Base-by-base conservation (phyloP, 2,888 invertebrate genomes). In the Euphydryas editha region DNA sequence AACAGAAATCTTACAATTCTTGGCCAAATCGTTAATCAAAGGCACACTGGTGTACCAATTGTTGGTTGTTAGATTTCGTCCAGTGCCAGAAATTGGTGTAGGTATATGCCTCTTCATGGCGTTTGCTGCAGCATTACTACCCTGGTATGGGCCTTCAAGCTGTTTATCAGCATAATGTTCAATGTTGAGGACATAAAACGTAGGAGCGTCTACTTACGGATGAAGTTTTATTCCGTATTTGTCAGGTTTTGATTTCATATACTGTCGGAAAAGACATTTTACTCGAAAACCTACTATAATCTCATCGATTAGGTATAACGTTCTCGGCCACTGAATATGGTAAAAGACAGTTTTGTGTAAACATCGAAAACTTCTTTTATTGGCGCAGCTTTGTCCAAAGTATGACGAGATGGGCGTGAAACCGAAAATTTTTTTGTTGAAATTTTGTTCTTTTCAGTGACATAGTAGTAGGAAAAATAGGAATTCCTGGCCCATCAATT, bases 31-130 rank as follows among this genome's bases (percentile, higher is more conserved):
- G 37, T 69, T 61, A 11, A 70, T 62, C 68, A 79, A 62, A 13
- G 75, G 74, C 17, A 77, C 68, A 71, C 76, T 76, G 46, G 77
- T 76, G 49, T 75, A 82, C 78, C 77, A 80, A 72, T 71, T 73
- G 63, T 73, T 70, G 44, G 71, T 62, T 6, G 74, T 82, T n/a
- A 80, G 66, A 62, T 80, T 79, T 69, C 72, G 49, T 56, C 73
- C 72, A 63, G 72, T 69, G 59, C 74, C 73, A 64, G 24, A 24
- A 24, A 24, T 24, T 24, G 24, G 73, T 72, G 63, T 65, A 59
- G 72, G 70, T 66, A 75, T n/a, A n/a, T n/a, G 62, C 59, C 73
- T 69, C 67, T 72, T 68, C 21, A 80, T 77, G 55, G 79, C 75
- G 57, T 75, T 76, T 67, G 65, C 55, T 21, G 77, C 67, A 61